Evolutionary conservation across 2,113 vertebrate species (phyloP).

Genomic region (Genyomyrus donnyi): DNA sequence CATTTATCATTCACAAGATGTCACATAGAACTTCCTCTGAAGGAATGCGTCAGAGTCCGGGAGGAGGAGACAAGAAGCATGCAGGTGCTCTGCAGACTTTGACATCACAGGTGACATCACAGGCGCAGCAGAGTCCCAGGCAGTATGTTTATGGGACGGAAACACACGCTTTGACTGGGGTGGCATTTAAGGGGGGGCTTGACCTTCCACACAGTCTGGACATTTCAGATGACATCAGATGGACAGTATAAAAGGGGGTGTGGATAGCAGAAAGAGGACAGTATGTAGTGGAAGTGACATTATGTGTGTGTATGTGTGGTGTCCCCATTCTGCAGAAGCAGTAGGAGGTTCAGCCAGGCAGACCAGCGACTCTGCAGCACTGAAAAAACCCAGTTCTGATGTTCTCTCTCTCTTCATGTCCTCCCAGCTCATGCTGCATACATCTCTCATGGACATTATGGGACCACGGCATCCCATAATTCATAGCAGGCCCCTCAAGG

Average conservation of each 20-base stretch:
- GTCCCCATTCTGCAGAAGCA: not conserved
- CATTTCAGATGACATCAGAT: not conserved
- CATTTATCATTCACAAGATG: not conserved
- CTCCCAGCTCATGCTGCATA: slow-evolving; percentile 37
- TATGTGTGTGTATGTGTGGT: too few relatives aligned
- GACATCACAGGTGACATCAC: not conserved
- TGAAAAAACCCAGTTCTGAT: slow-evolving; percentile 44
- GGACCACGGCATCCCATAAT: slow-evolving; percentile 38
- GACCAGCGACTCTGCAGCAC: slow-evolving; percentile 21
- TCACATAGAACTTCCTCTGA: not conserved
- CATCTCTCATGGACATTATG: slow-evolving; percentile 29
- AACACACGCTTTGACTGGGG: not conserved
- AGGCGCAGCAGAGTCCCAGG: not conserved
- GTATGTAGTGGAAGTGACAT: not conserved
- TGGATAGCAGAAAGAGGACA: not conserved
- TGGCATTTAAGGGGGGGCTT: not conserved
- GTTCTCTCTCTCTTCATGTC: slow-evolving; percentile 28
- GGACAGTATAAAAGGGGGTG: not conserved
- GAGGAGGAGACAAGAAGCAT: not conserved
- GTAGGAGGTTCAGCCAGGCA: not conserved
- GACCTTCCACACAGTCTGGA: not conserved
- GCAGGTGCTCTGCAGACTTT: not conserved
- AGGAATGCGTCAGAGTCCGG: not conserved
- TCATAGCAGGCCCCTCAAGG: slow-evolving; percentile 31
- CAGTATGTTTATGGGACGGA: not conserved